Evolutionary conservation across 2,888 invertebrate species (phyloP).

Genomic region (Graphium colonna): DNA sequence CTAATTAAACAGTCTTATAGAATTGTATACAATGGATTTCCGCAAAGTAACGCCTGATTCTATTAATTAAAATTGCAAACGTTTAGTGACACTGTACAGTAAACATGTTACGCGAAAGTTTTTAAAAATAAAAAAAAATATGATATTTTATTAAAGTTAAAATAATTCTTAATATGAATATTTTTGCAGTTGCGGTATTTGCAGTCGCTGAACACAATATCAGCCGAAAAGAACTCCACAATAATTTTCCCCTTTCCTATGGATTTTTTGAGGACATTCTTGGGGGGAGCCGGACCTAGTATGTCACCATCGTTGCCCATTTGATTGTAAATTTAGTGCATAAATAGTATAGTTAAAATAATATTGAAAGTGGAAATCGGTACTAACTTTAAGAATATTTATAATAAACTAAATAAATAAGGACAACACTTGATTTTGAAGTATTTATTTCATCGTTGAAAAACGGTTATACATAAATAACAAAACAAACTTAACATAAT

Average conservation of each 20-base stretch:
- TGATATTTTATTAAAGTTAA: no score
- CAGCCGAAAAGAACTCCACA: conserved; percentile 96
- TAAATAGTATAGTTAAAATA: no score
- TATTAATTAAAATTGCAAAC: no score
- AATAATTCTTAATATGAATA: no score
- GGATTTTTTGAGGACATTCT: conserved; percentile 83
- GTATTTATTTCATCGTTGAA: conserved; percentile 23
- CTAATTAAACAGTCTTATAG: no score
- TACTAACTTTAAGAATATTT: no score
- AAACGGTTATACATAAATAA: conserved; percentile 14
- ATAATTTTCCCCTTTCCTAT: conserved; percentile 96
- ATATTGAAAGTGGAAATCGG: no score
- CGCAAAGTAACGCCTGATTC: no score
- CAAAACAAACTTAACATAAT: conserved; percentile 18
- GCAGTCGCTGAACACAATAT: conserved; percentile 94
- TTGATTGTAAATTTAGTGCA: conserved; percentile 23
- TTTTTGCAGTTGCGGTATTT: conserved; percentile 88
- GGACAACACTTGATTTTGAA: background rate
- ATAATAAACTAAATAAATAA: background rate
- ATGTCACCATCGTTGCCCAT: conserved; percentile 35
- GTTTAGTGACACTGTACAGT: no score
- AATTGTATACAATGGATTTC: no score
- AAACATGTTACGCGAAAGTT: no score
- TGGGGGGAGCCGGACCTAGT: conserved; percentile 49
- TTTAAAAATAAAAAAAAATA: no score